Conservation (phyloP, 2,113 vertebrate species). For the Uropsilus gracilis region DNA sequence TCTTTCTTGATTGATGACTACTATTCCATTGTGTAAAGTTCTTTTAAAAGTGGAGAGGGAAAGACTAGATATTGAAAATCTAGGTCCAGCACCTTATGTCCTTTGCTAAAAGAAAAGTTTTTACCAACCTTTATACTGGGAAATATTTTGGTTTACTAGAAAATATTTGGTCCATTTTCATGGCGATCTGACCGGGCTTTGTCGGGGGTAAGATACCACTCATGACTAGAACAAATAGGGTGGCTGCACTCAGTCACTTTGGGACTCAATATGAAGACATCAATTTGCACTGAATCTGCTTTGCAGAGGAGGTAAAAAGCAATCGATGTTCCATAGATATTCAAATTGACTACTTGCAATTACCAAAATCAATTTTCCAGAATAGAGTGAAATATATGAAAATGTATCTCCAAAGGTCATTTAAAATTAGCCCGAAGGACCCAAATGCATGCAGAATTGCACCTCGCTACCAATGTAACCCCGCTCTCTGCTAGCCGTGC, state of each 20-base stretch:
- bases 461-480: background rate
- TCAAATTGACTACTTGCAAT: constrained; percentile 54
- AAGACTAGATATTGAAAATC: background rate
- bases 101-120: background rate
- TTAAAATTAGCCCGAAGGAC: constrained; percentile 1
- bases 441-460: background rate
- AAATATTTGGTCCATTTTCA: too few species aligned
- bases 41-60: background rate
- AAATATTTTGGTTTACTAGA: background rate
- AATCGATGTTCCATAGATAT: background rate
- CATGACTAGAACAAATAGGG: background rate
- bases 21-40: too few species aligned
- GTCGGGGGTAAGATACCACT: background rate
- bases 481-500: background rate
- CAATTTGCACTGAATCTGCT: background rate
- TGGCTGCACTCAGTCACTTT: background rate
- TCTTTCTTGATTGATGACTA: too few species aligned
- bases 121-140: background rate
- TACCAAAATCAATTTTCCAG: constrained; percentile 47
- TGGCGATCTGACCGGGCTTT: rapidly evolving
- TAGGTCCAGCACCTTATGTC: background rate
- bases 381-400: constrained; percentile 38
- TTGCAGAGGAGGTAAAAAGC: background rate
- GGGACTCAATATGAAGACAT: background rate
- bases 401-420: constrained; percentile 55